Evolutionary conservation across 2,888 invertebrate genomes (phyloP).

Genomic region (Scaptomyza flava): DNA sequence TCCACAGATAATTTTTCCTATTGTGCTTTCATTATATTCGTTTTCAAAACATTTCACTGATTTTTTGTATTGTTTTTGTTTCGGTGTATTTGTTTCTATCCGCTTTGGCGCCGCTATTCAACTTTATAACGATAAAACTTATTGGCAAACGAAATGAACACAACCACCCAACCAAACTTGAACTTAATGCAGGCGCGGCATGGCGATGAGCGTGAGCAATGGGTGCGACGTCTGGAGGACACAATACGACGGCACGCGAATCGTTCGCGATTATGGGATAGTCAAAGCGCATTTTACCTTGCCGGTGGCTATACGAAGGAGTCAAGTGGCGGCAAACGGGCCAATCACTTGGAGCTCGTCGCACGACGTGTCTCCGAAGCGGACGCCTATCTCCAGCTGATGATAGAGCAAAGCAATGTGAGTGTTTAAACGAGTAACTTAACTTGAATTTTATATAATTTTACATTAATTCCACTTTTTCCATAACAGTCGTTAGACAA

Average conservation of each 20-base stretch:
- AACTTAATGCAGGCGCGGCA: slow-evolving; percentile 91
- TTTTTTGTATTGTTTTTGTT: slow-evolving; percentile 37
- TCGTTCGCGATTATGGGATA: slow-evolving; percentile 84
- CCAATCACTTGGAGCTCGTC: slow-evolving; percentile 87
- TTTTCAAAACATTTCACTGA: slow-evolving; percentile 34
- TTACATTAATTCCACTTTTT: background rate
- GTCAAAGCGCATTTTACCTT: slow-evolving; percentile 81
- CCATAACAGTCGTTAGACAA: slow-evolving; percentile 87
- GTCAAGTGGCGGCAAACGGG: slow-evolving; percentile 79
- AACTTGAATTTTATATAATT: background rate
- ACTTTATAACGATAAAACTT: slow-evolving; percentile 68
- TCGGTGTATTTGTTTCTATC: slow-evolving; percentile 2
- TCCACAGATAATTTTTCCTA: background rate
- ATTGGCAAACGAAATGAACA: slow-evolving; percentile 52
- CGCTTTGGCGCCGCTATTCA: slow-evolving; percentile 28
- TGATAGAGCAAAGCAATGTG: slow-evolving; percentile 96
- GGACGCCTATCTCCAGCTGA: slow-evolving; percentile 97
- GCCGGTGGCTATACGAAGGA: slow-evolving; percentile 85
- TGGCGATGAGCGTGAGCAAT: slow-evolving; percentile 96
- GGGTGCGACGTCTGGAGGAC: slow-evolving; percentile 98
- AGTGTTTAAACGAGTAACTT: slow-evolving; percentile 81
- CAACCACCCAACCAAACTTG: slow-evolving; percentile 1
- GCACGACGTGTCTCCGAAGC: slow-evolving; percentile 97
- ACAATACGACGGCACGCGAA: slow-evolving; percentile 94
- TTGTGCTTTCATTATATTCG: background rate